Conservation (phyloP, 2,797 vertebrate genomes). For the Xenopus petersii region DNA sequence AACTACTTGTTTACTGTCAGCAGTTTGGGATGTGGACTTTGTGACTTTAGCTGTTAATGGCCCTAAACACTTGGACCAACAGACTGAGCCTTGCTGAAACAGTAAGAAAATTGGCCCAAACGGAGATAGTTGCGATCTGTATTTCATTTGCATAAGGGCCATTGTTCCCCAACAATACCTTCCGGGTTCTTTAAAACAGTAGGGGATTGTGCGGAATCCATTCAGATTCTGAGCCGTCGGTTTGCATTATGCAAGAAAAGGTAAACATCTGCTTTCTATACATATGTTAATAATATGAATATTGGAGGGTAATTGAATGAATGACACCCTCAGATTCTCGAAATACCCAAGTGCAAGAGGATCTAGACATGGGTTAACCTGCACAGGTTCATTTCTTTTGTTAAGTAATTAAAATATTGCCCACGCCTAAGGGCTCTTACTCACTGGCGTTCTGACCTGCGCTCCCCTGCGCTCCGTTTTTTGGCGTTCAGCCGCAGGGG, state of each 20-base stretch:
- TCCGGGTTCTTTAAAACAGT: constrained; percentile 55
- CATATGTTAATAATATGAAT: constrained; percentile 39
- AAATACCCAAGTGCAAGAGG: too few relatives aligned
- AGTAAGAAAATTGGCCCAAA: constrained; percentile 73
- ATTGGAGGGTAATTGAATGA: constrained; percentile 30
- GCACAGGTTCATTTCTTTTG: background rate
- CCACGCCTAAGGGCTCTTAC: too few relatives aligned
- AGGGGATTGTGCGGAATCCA: constrained; percentile 51
- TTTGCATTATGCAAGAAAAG: constrained; percentile 28
- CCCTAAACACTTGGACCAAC: constrained; percentile 74
- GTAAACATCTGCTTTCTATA: constrained; percentile 49
- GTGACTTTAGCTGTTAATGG: constrained; percentile 79
- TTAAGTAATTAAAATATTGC: background rate
- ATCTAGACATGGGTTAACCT: background rate
- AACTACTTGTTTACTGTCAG: constrained; percentile 74
- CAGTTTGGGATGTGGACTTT: constrained; percentile 66
- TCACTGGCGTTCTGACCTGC: too few relatives aligned
- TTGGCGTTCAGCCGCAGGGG: too few relatives aligned
- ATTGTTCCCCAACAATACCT: constrained; percentile 62
- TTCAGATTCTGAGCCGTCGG: constrained; percentile 45
- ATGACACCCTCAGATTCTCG: too few relatives aligned
- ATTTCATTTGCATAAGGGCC: constrained; percentile 59
- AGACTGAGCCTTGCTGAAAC: constrained; percentile 74
- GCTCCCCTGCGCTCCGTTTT: too few relatives aligned
- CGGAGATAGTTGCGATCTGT: constrained; percentile 61